Evolutionary conservation across 2,888 invertebrate species (phyloP).

Genomic region (Galerucella pusilla): DNA sequence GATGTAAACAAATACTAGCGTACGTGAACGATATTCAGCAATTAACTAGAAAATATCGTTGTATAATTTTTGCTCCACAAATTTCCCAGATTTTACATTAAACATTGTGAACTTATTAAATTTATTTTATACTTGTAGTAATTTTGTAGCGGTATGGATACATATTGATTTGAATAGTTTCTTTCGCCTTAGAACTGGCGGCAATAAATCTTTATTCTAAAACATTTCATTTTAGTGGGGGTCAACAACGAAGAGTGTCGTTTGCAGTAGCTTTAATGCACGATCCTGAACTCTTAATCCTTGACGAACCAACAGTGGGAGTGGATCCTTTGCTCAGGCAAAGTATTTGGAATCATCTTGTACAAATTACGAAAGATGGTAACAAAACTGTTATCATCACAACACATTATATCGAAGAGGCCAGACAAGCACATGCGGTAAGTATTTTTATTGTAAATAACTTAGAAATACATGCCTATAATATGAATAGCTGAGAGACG

Average conservation of each 20-base stretch:
- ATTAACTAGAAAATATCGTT: no score
- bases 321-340: slow-evolving; percentile 90
- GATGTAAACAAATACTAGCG: no score
- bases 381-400: slow-evolving; percentile 86
- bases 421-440: slow-evolving; percentile 83
- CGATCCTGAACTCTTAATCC: slow-evolving; percentile 87
- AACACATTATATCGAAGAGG: slow-evolving; percentile 90
- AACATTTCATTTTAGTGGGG: slow-evolving; percentile 73
- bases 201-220: background rate
- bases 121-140: no score
- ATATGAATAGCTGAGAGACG: no score
- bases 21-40: no score
- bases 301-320: slow-evolving; percentile 95
- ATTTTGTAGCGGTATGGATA: no score
- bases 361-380: slow-evolving; percentile 80
- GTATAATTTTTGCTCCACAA: no score
- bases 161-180: no score
- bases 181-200: background rate
- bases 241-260: slow-evolving; percentile 89
- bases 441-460: slow-evolving; percentile 60
- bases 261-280: slow-evolving; percentile 89
- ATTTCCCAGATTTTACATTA: no score
- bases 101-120: no score
- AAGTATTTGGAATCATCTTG: slow-evolving; percentile 87
- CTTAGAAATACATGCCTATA: no score